Percentiles rank a stretch among this genome's conserved stretches.
Conservation (phyloP, 2,888 invertebrate genomes). For the Carterocephalus palaemon region DNA sequence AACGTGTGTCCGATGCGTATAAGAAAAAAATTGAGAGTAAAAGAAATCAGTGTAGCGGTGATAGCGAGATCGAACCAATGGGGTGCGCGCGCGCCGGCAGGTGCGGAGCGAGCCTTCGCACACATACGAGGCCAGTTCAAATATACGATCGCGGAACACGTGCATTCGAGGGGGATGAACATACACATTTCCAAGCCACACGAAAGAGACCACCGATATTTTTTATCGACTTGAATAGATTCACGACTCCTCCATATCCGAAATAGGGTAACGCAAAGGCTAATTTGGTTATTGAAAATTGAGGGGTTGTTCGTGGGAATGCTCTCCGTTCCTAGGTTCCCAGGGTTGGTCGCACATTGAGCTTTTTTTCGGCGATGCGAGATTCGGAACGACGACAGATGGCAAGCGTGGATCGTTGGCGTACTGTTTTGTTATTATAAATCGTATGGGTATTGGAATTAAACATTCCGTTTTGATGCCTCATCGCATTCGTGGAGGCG, state of each 20-base stretch:
- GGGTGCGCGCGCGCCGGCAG: constrained; percentile 71
- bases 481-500: constrained; percentile 59
- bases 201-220: constrained; percentile 61
- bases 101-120: constrained; percentile 61
- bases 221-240: constrained; percentile 76
- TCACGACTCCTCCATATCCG: constrained; percentile 78
- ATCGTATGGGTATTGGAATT: constrained; percentile 76
- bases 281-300: constrained; percentile 80
- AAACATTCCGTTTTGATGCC: constrained; percentile 77
- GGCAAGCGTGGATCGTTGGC: constrained; percentile 74
- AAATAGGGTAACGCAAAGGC: constrained; percentile 80
- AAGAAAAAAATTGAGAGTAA: constrained; percentile 71
- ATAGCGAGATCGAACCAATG: constrained; percentile 69
- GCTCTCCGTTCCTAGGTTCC: constrained; percentile 81
- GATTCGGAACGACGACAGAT: constrained; percentile 78
- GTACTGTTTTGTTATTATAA: constrained; percentile 73
- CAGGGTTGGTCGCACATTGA: constrained; percentile 80
- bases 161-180: constrained; percentile 76
- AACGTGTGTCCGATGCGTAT: constrained; percentile 66
- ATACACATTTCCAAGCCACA: constrained; percentile 43
- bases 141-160: constrained; percentile 76
- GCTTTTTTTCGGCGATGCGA: constrained; percentile 71
- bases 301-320: constrained; percentile 84
- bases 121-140: constrained; percentile 61
- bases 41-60: constrained; percentile 79